Evolutionary conservation across 2,888 invertebrate species (phyloP), one percentile per base, ranked within the genome.

Genomic region (Trissonchulus sp.): DNA sequence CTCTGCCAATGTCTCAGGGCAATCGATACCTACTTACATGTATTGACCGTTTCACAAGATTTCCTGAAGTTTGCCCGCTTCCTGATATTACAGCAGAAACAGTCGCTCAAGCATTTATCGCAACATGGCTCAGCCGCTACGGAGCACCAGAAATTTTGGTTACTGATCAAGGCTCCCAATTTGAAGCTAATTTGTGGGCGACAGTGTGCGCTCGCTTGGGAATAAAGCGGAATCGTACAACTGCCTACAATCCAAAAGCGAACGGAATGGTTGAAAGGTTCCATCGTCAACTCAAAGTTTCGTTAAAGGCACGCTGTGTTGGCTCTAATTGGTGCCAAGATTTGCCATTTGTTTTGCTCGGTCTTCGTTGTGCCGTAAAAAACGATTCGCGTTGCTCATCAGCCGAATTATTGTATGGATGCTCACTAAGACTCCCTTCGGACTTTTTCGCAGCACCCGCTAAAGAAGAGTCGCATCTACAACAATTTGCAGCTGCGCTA

Each of bases 191-290:
- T 18, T n/a, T n/a, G n/a, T n/a, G n/a, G n/a, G n/a, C n/a, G n/a
- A n/a, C n/a, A n/a, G n/a, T n/a, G n/a, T n/a, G n/a, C n/a, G n/a
- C n/a, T n/a, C n/a, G n/a, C n/a, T n/a, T n/a, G n/a, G n/a, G n/a
- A n/a, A n/a, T n/a, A n/a, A n/a, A n/a, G n/a, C n/a, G n/a, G n/a
- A n/a, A n/a, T n/a, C n/a, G n/a, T n/a, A n/a, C n/a, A n/a, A n/a
- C n/a, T n/a, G n/a, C n/a, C n/a, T n/a, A n/a, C n/a, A n/a, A n/a
- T n/a, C n/a, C n/a, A n/a, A n/a, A n/a, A n/a, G 60, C 60, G n/a
- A 60, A 60, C n/a, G 60, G 60, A 18, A 18, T 60, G 60, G 60
- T 60, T n/a, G 60, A 60, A n/a, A 18, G 60, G n/a, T 60, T 60
- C 18, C 60, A 60, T 60, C 60, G 60, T n/a, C 60, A 60, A n/a